phyloP scores from a whole-genome alignment of 2,113 vertebrate species.

The Hassar affinis region DNA sequence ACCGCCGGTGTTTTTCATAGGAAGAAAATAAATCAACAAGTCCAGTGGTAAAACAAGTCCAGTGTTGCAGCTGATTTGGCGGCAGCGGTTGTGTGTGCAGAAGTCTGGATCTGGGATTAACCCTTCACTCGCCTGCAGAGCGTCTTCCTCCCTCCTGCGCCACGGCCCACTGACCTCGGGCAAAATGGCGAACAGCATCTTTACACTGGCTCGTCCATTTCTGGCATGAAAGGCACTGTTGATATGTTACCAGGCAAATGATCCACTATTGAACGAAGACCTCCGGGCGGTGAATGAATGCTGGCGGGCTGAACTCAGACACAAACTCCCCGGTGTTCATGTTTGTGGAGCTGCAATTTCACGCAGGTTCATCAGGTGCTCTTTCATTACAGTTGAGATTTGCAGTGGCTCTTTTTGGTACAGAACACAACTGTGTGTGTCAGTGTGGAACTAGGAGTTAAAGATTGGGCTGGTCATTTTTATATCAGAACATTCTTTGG shows the following conservation, averaged over 20 bases:
- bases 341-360: background rate
- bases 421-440: background rate
- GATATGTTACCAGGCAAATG: background rate
- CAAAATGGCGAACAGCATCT: constrained; percentile 47
- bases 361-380: background rate
- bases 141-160: constrained; percentile 30
- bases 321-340: background rate
- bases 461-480: background rate
- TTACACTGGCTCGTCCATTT: background rate
- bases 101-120: constrained; percentile 71
- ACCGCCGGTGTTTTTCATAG: constrained; percentile 45
- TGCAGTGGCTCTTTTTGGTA: background rate
- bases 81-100: constrained; percentile 49
- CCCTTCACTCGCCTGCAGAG: constrained; percentile 53
- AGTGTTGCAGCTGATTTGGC: constrained; percentile 62
- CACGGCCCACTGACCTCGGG: constrained; percentile 40
- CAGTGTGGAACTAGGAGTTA: background rate
- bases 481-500: background rate
- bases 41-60: constrained; percentile 66
- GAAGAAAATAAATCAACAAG: constrained; percentile 82
- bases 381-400: background rate
- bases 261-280: background rate
- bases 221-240: background rate
- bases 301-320: background rate
- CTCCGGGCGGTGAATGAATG: background rate